Evolutionary conservation across 2,797 vertebrate genomes (phyloP), one percentile per base, ranked within the genome.

Genomic region (Clarias laeviceps): DNA sequence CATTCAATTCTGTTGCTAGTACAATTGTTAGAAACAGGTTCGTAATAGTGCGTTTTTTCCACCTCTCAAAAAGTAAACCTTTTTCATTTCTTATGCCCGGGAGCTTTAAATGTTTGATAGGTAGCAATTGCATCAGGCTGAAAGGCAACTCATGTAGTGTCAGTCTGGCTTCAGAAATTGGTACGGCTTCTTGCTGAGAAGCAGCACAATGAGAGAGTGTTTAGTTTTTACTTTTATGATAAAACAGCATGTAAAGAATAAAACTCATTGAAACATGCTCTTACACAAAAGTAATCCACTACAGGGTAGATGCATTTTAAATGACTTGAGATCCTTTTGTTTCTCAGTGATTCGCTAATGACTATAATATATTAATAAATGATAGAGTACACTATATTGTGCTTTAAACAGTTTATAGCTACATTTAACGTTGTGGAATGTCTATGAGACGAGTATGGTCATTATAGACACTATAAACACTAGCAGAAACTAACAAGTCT

Each of bases 141-240:
- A 5, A 79, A 40, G 57, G 57, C 57, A 79, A 27, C 54, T 70
- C 34, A 24, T 50, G 37, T 37, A 70, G 12, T 5, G 77, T 62
- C 34, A 80, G 66, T 62, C 11, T 40, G 34, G 3, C 59, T 80
- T 80, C 59, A 40, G 15, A 80, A 59, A 78, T 78, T 59, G 56
- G 9, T 59, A 22, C 0, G 29, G 20, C 56, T 34, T 59, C 54
- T 78, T 59, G 56, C 56, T 59, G 74, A 78, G 56, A 78, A 14
- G 74, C 18, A 59, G 9, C 40, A 27, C 14, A 64, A 2, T n/a
- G 76, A 40, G 11, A 62, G 32, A 27, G 32, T 45, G 22, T 8
- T 24, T 20, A 61, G 59, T 62, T 79, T 34, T 50, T 59, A 40
- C 22, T 62, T 37, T n/a, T 37, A n/a, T 22, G 29, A 32, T 32